phyloP scores from a whole-genome alignment of 1,140 invertebrate genomes.

The Euura lappo region DNA sequence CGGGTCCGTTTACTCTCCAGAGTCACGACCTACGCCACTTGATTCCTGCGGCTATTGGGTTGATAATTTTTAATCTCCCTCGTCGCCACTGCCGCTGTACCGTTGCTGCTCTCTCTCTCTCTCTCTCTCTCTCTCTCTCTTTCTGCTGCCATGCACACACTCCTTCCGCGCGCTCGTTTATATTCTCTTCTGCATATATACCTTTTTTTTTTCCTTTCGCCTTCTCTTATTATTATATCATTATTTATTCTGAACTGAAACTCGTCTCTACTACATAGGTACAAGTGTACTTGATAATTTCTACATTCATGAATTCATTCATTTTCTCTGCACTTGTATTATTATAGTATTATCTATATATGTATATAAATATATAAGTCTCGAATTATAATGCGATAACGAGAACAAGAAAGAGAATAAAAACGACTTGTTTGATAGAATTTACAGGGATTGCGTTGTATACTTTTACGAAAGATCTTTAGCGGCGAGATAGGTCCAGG shows the following conservation, averaged over 20 bases:
- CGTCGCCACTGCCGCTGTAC: slow-evolving; percentile 8
- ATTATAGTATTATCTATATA: neutral
- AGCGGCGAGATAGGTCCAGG: too few species aligned
- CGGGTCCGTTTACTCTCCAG: neutral
- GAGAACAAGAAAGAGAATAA: too few species aligned
- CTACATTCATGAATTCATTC: too few species aligned
- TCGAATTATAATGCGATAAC: too few species aligned
- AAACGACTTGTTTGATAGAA: too few species aligned
- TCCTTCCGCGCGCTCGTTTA: neutral
- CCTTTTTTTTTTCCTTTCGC: too few species aligned
- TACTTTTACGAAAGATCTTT: neutral
- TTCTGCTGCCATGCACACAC: neutral
- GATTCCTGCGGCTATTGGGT: neutral
- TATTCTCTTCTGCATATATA: neutral
- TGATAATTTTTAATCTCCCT: neutral
- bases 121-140: neutral
- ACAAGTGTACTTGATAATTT: too few species aligned
- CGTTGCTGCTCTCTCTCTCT: neutral
- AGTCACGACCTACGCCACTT: slow-evolving; percentile 6
- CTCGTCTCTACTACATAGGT: too few species aligned
- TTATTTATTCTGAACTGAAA: too few species aligned
- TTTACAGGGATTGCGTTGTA: neutral
- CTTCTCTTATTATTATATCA: too few species aligned
- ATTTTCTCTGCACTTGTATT: too few species aligned
- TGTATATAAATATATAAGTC: neutral